phyloP scores from a whole-genome alignment of 2,888 invertebrate genomes.

The Girardia tigrina region DNA sequence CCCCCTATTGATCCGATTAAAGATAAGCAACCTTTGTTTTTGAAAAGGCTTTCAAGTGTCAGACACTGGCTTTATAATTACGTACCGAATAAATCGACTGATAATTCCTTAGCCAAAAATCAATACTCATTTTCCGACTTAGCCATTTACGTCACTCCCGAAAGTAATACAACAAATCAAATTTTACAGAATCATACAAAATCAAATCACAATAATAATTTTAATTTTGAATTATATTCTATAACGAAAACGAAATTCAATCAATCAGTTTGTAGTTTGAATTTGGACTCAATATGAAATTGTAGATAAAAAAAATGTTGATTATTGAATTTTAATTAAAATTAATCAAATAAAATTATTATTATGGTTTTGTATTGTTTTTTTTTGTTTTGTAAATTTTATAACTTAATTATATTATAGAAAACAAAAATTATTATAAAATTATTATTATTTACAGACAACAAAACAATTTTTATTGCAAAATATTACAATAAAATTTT shows the following conservation, averaged over 20 bases:
- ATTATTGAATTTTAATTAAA: background rate
- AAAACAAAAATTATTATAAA: no score
- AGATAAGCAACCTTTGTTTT: constrained; percentile 6
- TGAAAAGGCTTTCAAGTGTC: constrained; percentile 10
- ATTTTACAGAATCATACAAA: background rate
- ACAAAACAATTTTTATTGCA: no score
- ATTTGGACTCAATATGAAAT: background rate
- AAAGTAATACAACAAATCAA: background rate
- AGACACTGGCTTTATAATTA: background rate
- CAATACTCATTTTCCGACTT: constrained; percentile 23
- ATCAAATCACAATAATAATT: no score
- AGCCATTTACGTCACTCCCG: background rate
- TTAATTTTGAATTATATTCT: background rate
- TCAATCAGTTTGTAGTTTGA: constrained; percentile 18
- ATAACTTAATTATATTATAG: no score
- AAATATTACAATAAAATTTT: no score
- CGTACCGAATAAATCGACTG: constrained; percentile 4
- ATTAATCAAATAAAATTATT: no score
- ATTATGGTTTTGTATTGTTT: no score
- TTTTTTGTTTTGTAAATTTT: no score
- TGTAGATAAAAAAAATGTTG: no score
- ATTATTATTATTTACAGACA: no score
- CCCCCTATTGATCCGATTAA: constrained; percentile 11
- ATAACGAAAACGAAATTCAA: background rate
- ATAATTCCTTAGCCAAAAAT: constrained; percentile 9